Base-by-base conservation (phyloP, 2,888 invertebrate species). In the Acrocera orbiculus region DNA sequence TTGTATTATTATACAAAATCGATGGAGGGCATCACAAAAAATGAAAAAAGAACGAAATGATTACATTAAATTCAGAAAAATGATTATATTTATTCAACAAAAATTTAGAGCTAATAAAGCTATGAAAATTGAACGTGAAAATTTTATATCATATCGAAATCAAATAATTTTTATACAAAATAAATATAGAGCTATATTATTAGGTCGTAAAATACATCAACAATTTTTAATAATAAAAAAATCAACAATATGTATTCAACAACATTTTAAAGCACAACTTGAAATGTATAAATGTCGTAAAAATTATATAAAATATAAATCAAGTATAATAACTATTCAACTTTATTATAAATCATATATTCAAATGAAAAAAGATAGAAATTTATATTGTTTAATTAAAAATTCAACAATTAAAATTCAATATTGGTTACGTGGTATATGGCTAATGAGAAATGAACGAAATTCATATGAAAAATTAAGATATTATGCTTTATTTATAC, bases 361-460 rank as follows among this genome's bases (percentile, higher is more conserved):
- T 26, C 8, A 36, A 20, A 50, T 50, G 48, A 45, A 42, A 2
- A 13, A 22, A 2, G 39, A 46, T 14, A 38, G 42, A 11, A 14
- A 28, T 1, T 6, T 38, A 27, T 41, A 41, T 16, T 54, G 59
- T 27, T 36, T 16, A 23, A 36, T 40, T 9, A 44, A 40, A 14
- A 37, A 42, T 28, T 55, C 52, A n/a, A 46, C 56, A 3, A 40
- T 50, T 4, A 17, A 37, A 16, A 39, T 67, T 39, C 68, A 70
- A 44, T 49, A 48, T 11, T 47, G 47, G 20, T 62, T 61, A 42
- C 60, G 65, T n/a, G 58, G 53, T 11, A 52, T 46, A 2, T 37
- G 44, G 16, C 27, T 35, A 7, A 58, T 53, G 56, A 43, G 45
- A 7, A 5, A 7, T 9, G 41, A 45, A 7, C 51, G 54, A 27